phyloP scores from a whole-genome alignment of 2,113 vertebrate genomes.

The Carassius auratus region DNA sequence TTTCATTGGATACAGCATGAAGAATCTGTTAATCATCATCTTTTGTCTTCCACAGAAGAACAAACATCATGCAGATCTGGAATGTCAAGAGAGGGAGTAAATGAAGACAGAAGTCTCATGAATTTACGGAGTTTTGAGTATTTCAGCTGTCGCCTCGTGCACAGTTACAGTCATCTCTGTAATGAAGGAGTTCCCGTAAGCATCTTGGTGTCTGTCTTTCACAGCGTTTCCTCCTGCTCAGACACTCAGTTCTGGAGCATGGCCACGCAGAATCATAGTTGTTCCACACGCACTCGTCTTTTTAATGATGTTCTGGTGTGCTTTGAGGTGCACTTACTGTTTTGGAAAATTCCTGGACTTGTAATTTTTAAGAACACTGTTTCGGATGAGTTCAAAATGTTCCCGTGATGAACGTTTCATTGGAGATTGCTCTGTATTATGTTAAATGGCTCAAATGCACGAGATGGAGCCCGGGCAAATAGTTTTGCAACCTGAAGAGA shows the following conservation, averaged over 20 bases:
- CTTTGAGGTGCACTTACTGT: neutral
- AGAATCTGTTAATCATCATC: neutral
- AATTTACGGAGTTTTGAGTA: neutral
- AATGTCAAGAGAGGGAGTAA: neutral
- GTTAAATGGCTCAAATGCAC: neutral
- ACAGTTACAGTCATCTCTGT: no score
- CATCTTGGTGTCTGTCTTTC: neutral
- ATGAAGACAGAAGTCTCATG: neutral
- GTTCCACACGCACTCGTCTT: conserved; percentile 11
- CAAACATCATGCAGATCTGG: neutral
- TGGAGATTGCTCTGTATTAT: neutral
- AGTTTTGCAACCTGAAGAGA: neutral
- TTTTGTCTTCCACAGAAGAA: neutral
- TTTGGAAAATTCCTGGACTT: conserved; percentile 10
- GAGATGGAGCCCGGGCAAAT: neutral
- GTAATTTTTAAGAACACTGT: neutral
- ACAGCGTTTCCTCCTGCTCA: neutral
- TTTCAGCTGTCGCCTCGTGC: neutral
- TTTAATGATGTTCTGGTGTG: conserved; percentile 12
- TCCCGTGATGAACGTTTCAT: neutral
- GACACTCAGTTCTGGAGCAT: neutral
- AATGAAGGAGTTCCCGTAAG: neutral
- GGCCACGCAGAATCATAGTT: neutral
- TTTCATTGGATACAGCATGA: neutral
- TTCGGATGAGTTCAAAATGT: neutral